A percentile compares a stretch with the other conserved stretches of the same genome.
These are phyloP conservation scores for Phengaris arion DNA, from an alignment of 2,888 invertebrate genomes.

Conservation along the genomic window DNA sequence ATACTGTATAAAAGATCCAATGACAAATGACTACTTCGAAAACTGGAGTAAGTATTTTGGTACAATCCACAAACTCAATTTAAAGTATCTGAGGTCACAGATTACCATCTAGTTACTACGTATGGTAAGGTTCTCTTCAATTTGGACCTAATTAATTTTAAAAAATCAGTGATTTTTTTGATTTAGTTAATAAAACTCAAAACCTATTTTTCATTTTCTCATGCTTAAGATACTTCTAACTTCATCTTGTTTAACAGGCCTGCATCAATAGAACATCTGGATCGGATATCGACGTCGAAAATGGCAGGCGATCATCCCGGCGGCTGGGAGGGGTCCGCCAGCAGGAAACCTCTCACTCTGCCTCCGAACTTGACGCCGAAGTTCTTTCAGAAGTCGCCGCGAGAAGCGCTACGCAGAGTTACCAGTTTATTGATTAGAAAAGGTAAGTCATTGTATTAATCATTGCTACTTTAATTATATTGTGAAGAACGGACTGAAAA, in stretches of 20 bases:
- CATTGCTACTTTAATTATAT: neutral
- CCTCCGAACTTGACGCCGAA: conserved; percentile 93
- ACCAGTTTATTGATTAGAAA: conserved; percentile 93
- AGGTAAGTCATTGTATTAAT: conserved; percentile 76
- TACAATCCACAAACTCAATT: too few species aligned
- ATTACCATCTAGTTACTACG: too few species aligned
- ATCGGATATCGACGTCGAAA: conserved; percentile 82
- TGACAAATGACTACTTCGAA: too few species aligned
- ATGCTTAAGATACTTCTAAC: neutral
- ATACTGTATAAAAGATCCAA: too few species aligned
- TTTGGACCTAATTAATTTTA: too few species aligned
- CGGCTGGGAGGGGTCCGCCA: conserved; percentile 74
- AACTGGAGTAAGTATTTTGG: too few species aligned
- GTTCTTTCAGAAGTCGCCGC: conserved; percentile 92
- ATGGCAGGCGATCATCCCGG: conserved; percentile 74
- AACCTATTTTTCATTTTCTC: neutral
- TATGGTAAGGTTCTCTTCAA: too few species aligned
- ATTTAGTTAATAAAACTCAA: too few species aligned
- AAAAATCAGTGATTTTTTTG: too few species aligned
- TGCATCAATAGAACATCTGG: conserved; percentile 91
- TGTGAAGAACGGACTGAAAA: neutral
- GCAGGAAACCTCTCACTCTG: conserved; percentile 89
- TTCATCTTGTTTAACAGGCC: conserved; percentile 74
- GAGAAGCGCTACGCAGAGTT: conserved; percentile 91
- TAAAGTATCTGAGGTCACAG: too few species aligned